Evolutionary conservation across 2,113 vertebrate genomes (phyloP).

Genomic region (Ageneiosus marmoratus): DNA sequence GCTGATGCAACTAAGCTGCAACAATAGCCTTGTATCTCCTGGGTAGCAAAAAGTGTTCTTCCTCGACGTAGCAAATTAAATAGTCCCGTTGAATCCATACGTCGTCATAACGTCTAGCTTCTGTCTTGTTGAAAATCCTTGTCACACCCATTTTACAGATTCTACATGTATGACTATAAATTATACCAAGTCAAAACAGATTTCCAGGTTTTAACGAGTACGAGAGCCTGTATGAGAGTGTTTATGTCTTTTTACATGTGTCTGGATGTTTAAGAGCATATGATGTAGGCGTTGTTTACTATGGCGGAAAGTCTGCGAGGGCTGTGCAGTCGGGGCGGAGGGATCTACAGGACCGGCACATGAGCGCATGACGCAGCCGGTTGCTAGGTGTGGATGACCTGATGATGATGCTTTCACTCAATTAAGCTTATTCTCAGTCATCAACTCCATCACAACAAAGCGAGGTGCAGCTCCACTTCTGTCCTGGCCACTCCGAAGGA

Average conservation of each 20-base stretch:
- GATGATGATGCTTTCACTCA: constrained; percentile 66
- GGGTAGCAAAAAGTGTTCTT: constrained; percentile 67
- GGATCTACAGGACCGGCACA: constrained; percentile 54
- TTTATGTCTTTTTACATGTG: not conserved
- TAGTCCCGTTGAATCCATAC: constrained; percentile 57
- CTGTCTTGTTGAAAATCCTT: not conserved
- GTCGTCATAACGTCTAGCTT: not conserved
- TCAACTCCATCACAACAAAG: constrained; percentile 76
- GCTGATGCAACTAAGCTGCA: constrained; percentile 81
- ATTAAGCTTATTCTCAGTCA: constrained; percentile 69
- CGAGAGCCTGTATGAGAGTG: not conserved
- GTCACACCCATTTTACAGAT: not conserved
- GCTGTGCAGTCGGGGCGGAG: constrained; percentile 59
- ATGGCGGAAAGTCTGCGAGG: constrained; percentile 13
- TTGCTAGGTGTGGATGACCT: constrained; percentile 81
- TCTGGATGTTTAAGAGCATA: not conserved
- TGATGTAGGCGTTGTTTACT: constrained; percentile 39
- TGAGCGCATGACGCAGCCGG: constrained; percentile 71
- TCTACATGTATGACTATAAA: not conserved
- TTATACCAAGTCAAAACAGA: not conserved
- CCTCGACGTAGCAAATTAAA: constrained; percentile 60
- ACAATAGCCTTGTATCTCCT: constrained; percentile 62
- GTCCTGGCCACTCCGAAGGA: constrained; percentile 65
- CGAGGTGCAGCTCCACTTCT: constrained; percentile 61
- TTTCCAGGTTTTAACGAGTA: not conserved